Conservation (phyloP, 1,140 invertebrate genomes). For the Drosophila dunni region DNA sequence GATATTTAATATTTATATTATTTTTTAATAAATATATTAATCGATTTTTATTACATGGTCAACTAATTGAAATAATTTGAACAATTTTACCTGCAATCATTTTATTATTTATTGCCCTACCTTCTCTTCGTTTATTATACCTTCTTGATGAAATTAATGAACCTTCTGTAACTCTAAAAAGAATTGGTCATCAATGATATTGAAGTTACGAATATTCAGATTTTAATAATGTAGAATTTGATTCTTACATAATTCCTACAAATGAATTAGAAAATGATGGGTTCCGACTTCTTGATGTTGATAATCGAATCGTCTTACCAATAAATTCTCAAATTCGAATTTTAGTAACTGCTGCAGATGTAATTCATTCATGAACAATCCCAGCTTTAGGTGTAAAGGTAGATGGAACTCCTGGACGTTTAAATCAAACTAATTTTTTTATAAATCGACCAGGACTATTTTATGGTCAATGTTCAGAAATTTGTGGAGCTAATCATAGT, state of each 20-base stretch:
- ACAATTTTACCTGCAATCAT: constrained; percentile 87
- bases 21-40: constrained; percentile 85
- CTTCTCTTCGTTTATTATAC: constrained; percentile 87
- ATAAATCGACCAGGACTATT: constrained; percentile 87
- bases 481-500: constrained; percentile 91
- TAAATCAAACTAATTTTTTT: constrained; percentile 88
- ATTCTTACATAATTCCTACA: constrained; percentile 87
- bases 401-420: constrained; percentile 88
- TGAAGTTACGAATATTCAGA: constrained; percentile 89
- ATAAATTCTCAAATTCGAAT: constrained; percentile 86
- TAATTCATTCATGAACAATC: constrained; percentile 89
- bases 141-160: constrained; percentile 87
- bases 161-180: constrained; percentile 86
- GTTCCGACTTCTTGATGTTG: constrained; percentile 88
- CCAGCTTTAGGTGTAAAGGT: constrained; percentile 88
- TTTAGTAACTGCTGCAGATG: constrained; percentile 87
- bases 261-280: constrained; percentile 79
- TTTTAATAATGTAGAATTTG: constrained; percentile 87
- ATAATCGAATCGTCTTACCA: constrained; percentile 87
- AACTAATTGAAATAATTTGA: constrained; percentile 88
- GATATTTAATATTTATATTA: constrained; percentile 86
- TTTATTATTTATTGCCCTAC: constrained; percentile 88
- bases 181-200: constrained; percentile 89
- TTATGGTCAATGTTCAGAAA: constrained; percentile 92
- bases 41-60: constrained; percentile 85